These are phyloP conservation scores for Venusia cambrica DNA, from an alignment of 2,888 invertebrate species.

Conservation along the genomic window DNA sequence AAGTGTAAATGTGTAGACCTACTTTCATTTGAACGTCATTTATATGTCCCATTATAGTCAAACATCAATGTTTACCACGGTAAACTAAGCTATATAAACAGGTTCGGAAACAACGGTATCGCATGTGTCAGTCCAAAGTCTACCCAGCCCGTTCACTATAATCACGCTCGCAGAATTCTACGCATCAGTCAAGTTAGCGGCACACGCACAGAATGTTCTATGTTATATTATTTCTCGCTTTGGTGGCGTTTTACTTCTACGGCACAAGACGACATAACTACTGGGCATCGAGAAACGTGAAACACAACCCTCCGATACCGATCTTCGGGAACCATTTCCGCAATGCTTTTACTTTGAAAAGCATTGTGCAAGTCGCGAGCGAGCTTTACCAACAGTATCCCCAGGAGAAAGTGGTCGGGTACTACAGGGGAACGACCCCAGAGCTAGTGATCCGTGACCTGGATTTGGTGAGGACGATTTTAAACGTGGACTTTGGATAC, in stretches of 20 bases:
- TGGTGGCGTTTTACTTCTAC: slow-evolving; percentile 41
- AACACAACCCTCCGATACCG: slow-evolving; percentile 48
- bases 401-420: slow-evolving; percentile 57
- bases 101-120: too few relatives aligned
- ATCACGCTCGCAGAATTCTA: background rate
- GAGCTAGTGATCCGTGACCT: slow-evolving; percentile 54
- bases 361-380: slow-evolving; percentile 37
- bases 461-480: slow-evolving; percentile 45
- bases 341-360: slow-evolving; percentile 43
- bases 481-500: slow-evolving; percentile 49
- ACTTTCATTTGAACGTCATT: too few relatives aligned
- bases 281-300: slow-evolving; percentile 54
- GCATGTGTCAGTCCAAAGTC: slow-evolving; percentile 8
- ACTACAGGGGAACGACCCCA: slow-evolving; percentile 50
- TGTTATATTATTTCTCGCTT: slow-evolving; percentile 4
- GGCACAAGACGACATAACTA: slow-evolving; percentile 48
- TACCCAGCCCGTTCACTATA: background rate
- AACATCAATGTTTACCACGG: too few relatives aligned
- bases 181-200: slow-evolving; percentile 4
- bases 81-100: too few relatives aligned
- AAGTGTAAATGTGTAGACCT: too few relatives aligned
- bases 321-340: slow-evolving; percentile 50
- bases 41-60: too few relatives aligned
- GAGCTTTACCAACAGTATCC: slow-evolving; percentile 54
- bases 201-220: slow-evolving; percentile 12